Evolutionary conservation across 2,113 vertebrate genomes (phyloP), one percentile per base, ranked within the genome.

Genomic region (Leptobrachium ailaonicum): DNA sequence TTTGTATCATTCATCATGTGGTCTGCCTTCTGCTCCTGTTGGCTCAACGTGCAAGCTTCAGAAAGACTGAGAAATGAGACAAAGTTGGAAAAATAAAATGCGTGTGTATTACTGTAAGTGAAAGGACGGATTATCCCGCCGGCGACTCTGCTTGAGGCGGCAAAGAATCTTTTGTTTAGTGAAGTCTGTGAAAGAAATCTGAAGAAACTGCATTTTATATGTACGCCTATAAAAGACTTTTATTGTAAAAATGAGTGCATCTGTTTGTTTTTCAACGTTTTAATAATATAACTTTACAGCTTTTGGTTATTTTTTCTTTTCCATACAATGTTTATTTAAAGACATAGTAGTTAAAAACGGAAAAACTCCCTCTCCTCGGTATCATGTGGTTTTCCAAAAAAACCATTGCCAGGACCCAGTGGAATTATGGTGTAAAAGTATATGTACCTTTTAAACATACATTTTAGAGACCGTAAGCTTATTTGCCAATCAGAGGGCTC

Each of bases 1-100:
- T 88, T 86, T 87, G 87, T 86, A 89, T 88, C 89, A 89, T 90
- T 88, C 85, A 86, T 88, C 90, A 90, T 88, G 88, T 88, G 90
- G 90, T 90, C 90, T 89, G 87, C 90, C 90, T 92, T 90, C 88
- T 87, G 84, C 87, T 88, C 86, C 83, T 84, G 75, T 89, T 84
- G 86, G 85, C 88, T 87, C 86, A 88, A 87, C 85, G 85, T 86
- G 88, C 83, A 85, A 77, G 81, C 88, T 88, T 86, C 58, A 83
- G 84, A 80, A 85, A 88, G 88, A 84, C 79, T 32, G 69, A 90
- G 87, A 75, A 85, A 75, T 90, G 89, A 85, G 72, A 8, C 50
- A 54, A 83, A 88, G 85, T 89, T 84, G 76, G 88, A 85, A 91
- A 74, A 89, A 82, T 89, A 83, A 91, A 89, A 91, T 90, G 88